Conservation (phyloP, 2,888 invertebrate genomes). For the Sycophila texana region DNA sequence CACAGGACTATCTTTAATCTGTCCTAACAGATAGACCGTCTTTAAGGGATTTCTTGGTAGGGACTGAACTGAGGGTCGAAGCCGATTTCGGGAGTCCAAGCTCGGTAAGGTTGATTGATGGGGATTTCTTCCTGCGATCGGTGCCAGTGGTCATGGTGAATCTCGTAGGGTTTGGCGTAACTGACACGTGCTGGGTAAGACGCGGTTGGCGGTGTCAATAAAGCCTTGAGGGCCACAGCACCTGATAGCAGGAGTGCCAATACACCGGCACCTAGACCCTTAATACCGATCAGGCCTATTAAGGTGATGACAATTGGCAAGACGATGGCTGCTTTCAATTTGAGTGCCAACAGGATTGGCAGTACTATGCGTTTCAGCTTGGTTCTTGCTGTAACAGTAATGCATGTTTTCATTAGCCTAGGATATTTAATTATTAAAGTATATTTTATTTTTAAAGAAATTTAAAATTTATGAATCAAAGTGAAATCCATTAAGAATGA, state of each 20-base stretch:
- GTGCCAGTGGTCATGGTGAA: conserved; percentile 74
- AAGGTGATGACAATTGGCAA: conserved; percentile 80
- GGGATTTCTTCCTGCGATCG: conserved; percentile 67
- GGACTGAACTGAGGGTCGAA: conserved; percentile 66
- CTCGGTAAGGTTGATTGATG: conserved; percentile 69
- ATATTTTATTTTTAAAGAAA: background rate
- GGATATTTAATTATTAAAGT: background rate
- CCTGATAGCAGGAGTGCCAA: conserved; percentile 81
- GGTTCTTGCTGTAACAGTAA: conserved; percentile 76
- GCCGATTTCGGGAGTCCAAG: conserved; percentile 70
- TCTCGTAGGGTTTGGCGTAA: conserved; percentile 70
- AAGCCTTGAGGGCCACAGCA: conserved; percentile 70
- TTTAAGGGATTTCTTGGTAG: conserved; percentile 64
- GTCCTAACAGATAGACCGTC: background rate
- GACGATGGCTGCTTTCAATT: conserved; percentile 80
- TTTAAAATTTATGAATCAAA: background rate
- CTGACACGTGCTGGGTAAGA: conserved; percentile 68
- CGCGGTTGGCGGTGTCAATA: conserved; percentile 67
- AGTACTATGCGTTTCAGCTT: conserved; percentile 80
- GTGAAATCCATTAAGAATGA: conserved; percentile 47
- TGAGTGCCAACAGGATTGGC: conserved; percentile 80
- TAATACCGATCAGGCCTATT: conserved; percentile 81
- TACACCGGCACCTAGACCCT: conserved; percentile 81
- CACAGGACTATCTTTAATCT: too few species aligned
- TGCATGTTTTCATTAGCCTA: background rate